Evolutionary conservation across 2,888 invertebrate genomes (phyloP), one percentile per base, ranked within the genome.

Genomic region (Cataglyphis rosenhaueri): DNA sequence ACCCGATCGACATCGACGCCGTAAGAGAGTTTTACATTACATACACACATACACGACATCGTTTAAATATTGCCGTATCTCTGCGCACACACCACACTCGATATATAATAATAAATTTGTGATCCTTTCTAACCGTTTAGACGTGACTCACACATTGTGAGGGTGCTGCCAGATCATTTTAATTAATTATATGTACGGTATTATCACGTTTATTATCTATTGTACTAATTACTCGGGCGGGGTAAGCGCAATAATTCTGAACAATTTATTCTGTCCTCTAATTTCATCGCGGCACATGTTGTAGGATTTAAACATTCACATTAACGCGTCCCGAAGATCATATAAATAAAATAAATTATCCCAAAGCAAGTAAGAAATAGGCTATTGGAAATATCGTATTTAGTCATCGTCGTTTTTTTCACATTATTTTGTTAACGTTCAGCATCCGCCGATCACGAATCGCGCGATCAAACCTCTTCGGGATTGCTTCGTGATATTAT

Each of bases 181-280:
- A 61, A 57, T 59, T 71, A 71, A 73, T 55, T 73, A 57, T 57
- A 9, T 66, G 52, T 81, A 70, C 64, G 29, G 25, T 82, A 83
- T 75, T 75, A 68, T 82, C 82, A 68, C 82, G 68, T 62, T 84
- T 75, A 84, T 74, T 41, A 75, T 52, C 82, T 71, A 84, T 68
- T 41, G 52, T n/a, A 3, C 71, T 78, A 59, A 78, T 78, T 85
- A 44, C 64, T 85, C 76, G 85, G 92, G 89, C 90, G 91, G 91
- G 91, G 88, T 88, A 91, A 92, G 92, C 92, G 91, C 92, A 89
- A 87, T 83, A 84, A 71, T 79, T 84, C 79, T 57, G 81, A 65
- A 87, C 82, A 32, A 74, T 76, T 52, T 38, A 55, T 79, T 64
- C 8, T 71, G 32, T 12, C 52, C 52, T 32, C n/a, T 62, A 64